Conservation (phyloP, 2,888 invertebrate genomes). For the Noctua fimbriata region DNA sequence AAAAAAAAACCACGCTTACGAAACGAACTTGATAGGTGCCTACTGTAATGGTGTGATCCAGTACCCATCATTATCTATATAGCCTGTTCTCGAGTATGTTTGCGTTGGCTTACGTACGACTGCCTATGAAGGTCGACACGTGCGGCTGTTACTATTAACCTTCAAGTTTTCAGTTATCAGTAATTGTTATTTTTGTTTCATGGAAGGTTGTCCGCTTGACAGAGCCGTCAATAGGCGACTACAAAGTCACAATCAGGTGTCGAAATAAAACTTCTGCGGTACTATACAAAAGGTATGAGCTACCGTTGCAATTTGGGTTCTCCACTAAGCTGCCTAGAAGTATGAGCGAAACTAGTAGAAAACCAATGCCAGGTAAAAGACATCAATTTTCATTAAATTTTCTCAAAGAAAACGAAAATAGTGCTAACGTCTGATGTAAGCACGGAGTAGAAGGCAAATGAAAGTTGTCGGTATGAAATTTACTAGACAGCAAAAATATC, state of each 20-base stretch:
- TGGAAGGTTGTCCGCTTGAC: constrained; percentile 75
- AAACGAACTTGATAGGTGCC: neutral
- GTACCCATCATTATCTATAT: neutral
- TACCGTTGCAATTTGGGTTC: constrained; percentile 80
- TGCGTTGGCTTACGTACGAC: neutral
- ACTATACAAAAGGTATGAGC: constrained; percentile 72
- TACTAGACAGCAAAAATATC: neutral
- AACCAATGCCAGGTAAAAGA: constrained; percentile 80
- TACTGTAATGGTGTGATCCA: neutral
- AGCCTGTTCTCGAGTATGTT: neutral
- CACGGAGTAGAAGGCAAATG: neutral
- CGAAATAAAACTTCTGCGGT: constrained; percentile 70
- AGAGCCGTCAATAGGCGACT: constrained; percentile 68
- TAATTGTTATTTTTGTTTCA: constrained; percentile 2
- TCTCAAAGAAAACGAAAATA: neutral
- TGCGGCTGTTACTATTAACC: neutral
- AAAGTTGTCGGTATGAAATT: neutral
- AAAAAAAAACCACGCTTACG: neutral
- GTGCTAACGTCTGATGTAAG: neutral
- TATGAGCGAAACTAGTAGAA: constrained; percentile 77
- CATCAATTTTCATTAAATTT: neutral
- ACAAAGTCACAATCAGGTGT: constrained; percentile 69
- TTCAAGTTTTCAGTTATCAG: neutral
- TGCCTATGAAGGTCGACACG: neutral
- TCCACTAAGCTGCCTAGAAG: constrained; percentile 74